Percentiles rank a stretch among this genome's conserved stretches.
These are phyloP conservation scores for Anoplopoma fimbria DNA, from an alignment of 2,113 vertebrate species.

Conservation along the genomic window DNA sequence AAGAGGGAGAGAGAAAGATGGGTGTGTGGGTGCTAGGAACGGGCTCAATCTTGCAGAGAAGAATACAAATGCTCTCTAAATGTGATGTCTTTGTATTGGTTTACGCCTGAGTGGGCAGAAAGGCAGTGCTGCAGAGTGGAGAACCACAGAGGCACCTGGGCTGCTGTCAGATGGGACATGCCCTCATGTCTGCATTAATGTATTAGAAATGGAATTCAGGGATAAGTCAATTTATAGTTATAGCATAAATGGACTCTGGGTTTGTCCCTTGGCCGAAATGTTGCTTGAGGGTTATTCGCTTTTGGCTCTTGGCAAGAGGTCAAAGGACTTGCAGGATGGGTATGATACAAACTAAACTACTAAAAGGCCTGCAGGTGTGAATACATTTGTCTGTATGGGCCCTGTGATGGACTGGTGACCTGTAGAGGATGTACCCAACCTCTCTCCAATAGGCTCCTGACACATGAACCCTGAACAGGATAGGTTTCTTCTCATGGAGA, in stretches of 20 bases:
- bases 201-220: conserved; percentile 35
- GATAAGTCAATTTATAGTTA: neutral
- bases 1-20: conserved; percentile 1
- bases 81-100: conserved; percentile 44
- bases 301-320: neutral
- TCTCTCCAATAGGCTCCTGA: conserved; percentile 6
- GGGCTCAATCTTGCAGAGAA: conserved; percentile 11
- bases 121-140: conserved; percentile 25
- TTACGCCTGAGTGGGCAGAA: conserved; percentile 52
- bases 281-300: neutral
- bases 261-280: neutral
- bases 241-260: neutral
- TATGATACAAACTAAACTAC: neutral
- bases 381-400: neutral
- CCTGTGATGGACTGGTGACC: conserved; percentile 5
- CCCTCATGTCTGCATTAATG: conserved; percentile 27
- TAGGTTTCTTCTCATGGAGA: conserved; percentile 24
- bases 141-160: conserved; percentile 20
- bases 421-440: neutral
- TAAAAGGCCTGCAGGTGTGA: neutral
- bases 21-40: conserved; percentile 13
- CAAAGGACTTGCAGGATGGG: neutral
- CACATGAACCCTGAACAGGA: neutral
- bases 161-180: conserved; percentile 42
- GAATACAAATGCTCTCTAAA: conserved; percentile 60